Conservation (phyloP, 2,888 invertebrate species). For the Clostera curtula region DNA sequence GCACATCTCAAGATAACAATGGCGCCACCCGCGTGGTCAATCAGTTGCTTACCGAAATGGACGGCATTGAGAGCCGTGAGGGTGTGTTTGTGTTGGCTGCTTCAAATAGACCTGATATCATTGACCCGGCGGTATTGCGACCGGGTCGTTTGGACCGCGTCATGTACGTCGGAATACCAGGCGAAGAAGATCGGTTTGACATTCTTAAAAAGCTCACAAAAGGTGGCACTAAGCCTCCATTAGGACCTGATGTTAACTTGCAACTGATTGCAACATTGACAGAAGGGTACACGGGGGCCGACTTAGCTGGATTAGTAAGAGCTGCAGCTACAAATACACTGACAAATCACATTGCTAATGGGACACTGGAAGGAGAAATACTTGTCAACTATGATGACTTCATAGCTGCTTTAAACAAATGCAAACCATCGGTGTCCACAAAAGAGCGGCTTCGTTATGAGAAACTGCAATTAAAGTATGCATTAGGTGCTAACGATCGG, state of each 20-base stretch:
- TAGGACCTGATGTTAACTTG: slow-evolving; percentile 86
- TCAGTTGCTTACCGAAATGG: slow-evolving; percentile 98
- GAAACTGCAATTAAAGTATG: slow-evolving; percentile 80
- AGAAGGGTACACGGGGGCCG: slow-evolving; percentile 94
- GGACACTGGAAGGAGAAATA: slow-evolving; percentile 69
- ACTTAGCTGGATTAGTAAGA: slow-evolving; percentile 90
- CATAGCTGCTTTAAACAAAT: slow-evolving; percentile 82
- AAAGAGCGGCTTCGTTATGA: slow-evolving; percentile 88
- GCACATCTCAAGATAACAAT: slow-evolving; percentile 83
- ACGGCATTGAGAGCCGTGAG: slow-evolving; percentile 92
- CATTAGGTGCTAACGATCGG: slow-evolving; percentile 65
- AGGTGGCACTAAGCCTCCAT: slow-evolving; percentile 85
- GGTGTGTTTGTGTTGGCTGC: slow-evolving; percentile 97
- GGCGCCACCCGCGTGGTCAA: slow-evolving; percentile 93
- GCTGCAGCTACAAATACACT: slow-evolving; percentile 90
- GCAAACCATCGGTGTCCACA: slow-evolving; percentile 90
- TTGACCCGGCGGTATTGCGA: slow-evolving; percentile 95
- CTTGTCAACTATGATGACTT: slow-evolving; percentile 83
- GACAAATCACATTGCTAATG: slow-evolving; percentile 80
- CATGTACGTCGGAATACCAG: slow-evolving; percentile 92
- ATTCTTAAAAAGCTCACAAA: slow-evolving; percentile 93
- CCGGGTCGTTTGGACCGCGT: slow-evolving; percentile 92
- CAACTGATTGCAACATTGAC: slow-evolving; percentile 79
- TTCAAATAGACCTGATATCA: slow-evolving; percentile 96
- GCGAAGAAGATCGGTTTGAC: slow-evolving; percentile 84